A percentile compares a stretch with the other conserved stretches of the same genome.
Evolutionary conservation across 2,113 vertebrate species (phyloP).

Genomic region (Nibea albiflora): DNA sequence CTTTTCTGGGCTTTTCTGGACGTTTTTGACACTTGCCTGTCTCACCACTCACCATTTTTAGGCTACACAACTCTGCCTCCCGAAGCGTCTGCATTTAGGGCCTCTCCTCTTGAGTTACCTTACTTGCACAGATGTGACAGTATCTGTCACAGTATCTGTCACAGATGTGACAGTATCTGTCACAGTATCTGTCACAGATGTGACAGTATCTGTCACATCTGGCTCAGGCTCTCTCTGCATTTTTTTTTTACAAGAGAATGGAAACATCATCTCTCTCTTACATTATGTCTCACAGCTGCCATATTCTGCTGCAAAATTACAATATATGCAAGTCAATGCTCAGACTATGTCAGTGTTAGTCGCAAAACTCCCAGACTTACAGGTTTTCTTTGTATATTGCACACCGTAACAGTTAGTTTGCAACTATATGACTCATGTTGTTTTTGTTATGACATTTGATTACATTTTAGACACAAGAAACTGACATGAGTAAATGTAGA

Average conservation of each 20-base stretch:
- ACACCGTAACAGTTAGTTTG: neutral
- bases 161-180: too few relatives aligned
- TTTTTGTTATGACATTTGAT: neutral
- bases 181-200: too few relatives aligned
- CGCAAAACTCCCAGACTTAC: neutral
- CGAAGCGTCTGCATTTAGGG: too few relatives aligned
- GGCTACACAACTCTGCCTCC: too few relatives aligned
- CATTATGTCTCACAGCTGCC: neutral
- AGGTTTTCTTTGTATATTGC: neutral
- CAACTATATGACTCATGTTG: neutral
- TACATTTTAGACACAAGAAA: neutral
- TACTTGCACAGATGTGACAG: too few relatives aligned
- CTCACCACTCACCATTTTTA: too few relatives aligned
- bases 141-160: too few relatives aligned
- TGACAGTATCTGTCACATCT: neutral
- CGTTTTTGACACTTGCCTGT: too few relatives aligned
- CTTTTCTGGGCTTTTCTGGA: too few relatives aligned
- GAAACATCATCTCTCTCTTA: neutral
- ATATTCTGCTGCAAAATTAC: neutral
- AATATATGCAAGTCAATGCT: neutral
- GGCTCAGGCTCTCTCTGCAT: neutral
- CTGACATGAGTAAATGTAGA: neutral
- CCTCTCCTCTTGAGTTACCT: too few relatives aligned
- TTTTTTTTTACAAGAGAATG: neutral
- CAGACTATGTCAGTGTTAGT: neutral